These are phyloP conservation scores for Cyrtorhinus lividipennis DNA, from an alignment of 1,140 invertebrate species.

Conservation along the genomic window DNA sequence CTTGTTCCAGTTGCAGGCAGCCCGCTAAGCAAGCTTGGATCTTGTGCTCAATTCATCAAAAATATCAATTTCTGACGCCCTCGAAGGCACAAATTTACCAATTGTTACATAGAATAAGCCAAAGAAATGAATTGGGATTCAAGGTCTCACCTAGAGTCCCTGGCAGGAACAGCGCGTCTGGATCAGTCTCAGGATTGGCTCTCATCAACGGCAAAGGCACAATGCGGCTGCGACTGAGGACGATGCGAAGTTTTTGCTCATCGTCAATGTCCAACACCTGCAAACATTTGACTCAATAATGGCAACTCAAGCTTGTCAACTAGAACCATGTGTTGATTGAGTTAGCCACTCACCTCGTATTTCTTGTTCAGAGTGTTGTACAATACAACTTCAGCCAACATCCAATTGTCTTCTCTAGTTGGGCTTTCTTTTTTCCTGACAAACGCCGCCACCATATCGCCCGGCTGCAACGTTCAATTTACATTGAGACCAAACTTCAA, in stretches of 20 bases:
- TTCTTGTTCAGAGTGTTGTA: constrained; percentile 71
- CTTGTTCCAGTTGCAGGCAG: too few relatives aligned
- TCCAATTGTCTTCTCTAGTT: constrained; percentile 78
- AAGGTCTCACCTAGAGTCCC: constrained; percentile 63
- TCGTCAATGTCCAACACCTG: constrained; percentile 77
- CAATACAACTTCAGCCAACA: constrained; percentile 86
- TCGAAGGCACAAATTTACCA: too few relatives aligned
- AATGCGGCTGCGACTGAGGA: constrained; percentile 64
- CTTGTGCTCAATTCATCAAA: too few relatives aligned
- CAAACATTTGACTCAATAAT: too few relatives aligned
- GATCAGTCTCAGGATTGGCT: constrained; percentile 89
- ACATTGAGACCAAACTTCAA: too few relatives aligned
- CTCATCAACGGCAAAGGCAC: constrained; percentile 88
- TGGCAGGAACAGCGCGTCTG: constrained; percentile 79
- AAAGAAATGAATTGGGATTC: too few relatives aligned
- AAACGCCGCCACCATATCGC: constrained; percentile 90
- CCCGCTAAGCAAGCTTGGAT: too few relatives aligned
- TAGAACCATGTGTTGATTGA: neutral
- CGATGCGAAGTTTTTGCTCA: constrained; percentile 79
- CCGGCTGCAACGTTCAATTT: constrained; percentile 46
- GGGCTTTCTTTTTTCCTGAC: constrained; percentile 39
- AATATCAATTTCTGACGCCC: too few relatives aligned
- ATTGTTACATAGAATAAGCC: too few relatives aligned
- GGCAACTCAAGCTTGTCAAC: neutral
- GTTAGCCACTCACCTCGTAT: constrained; percentile 86